Evolutionary conservation across 2,113 vertebrate species (phyloP).

Genomic region (Pangasianodon hypophthalmus): DNA sequence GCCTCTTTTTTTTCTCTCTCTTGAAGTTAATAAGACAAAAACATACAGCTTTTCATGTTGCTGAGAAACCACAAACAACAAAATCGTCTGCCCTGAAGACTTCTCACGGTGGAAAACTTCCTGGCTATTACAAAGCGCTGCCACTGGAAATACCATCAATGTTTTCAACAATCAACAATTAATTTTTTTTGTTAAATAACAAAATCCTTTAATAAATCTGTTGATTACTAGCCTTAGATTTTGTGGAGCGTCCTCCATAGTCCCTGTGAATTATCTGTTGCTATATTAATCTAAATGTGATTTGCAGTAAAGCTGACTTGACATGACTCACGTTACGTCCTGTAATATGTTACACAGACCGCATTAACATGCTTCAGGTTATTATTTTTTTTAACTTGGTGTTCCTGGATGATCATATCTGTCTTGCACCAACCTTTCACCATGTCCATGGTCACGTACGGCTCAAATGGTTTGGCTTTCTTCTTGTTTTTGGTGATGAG

Average conservation of each 20-base stretch:
- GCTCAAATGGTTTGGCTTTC: slow-evolving; percentile 85
- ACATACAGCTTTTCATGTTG: not conserved
- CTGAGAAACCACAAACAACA: no score
- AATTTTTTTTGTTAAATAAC: not conserved
- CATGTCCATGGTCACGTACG: slow-evolving; percentile 93
- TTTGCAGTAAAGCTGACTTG: not conserved
- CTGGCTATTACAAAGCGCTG: not conserved
- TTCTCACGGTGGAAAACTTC: not conserved
- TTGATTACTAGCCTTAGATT: not conserved
- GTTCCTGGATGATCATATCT: not conserved
- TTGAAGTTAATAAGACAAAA: not conserved
- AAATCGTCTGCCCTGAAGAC: not conserved
- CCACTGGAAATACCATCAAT: not conserved
- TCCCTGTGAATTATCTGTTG: not conserved
- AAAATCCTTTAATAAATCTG: not conserved
- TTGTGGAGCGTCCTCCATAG: not conserved
- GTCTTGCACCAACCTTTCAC: slow-evolving; percentile 80
- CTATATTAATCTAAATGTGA: no score
- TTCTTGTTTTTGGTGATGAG: slow-evolving; percentile 88
- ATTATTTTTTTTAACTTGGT: not conserved
- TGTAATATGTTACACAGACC: not conserved
- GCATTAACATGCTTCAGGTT: not conserved
- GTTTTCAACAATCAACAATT: not conserved
- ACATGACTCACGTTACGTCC: not conserved
- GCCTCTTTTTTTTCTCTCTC: not conserved